phyloP scores from a whole-genome alignment of 2,888 invertebrate species.

The Lycocerus yunnanus region DNA sequence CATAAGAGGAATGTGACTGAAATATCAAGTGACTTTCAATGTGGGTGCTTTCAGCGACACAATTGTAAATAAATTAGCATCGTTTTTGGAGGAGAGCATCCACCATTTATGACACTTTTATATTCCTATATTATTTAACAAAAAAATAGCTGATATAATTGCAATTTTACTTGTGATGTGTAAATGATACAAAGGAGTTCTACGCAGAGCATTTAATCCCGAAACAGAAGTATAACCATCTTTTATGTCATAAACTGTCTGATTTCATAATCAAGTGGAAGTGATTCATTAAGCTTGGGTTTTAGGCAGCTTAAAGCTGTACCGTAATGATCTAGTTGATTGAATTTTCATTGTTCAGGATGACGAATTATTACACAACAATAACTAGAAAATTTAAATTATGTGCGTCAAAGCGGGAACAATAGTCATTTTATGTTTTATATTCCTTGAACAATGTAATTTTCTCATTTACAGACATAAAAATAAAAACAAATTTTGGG shows the following conservation, averaged over 20 bases:
- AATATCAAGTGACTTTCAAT: constrained; percentile 23
- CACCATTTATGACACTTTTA: constrained; percentile 1
- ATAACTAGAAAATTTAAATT: background rate
- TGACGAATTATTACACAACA: constrained; percentile 6
- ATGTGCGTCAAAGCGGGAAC: background rate
- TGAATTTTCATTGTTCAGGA: constrained; percentile 17
- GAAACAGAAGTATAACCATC: constrained; percentile 17
- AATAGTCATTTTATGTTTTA: background rate
- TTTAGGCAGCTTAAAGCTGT: constrained; percentile 8
- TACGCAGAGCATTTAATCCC: constrained; percentile 1
- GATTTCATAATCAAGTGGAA: constrained; percentile 9
- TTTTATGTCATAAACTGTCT: constrained; percentile 14
- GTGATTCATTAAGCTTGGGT: constrained; percentile 21
- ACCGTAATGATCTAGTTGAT: constrained; percentile 13
- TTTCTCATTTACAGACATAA: background rate
- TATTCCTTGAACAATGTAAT: background rate
- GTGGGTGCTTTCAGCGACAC: constrained; percentile 19
- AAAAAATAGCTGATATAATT: background rate
- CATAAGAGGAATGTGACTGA: constrained; percentile 20
- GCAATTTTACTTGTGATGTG: background rate
- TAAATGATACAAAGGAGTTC: constrained; percentile 9
- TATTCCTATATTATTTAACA: background rate
- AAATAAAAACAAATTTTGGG: background rate
- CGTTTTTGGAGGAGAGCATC: constrained; percentile 5
- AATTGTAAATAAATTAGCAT: constrained; percentile 25